Percentiles rank a stretch among this genome's conserved stretches.
phyloP scores from a whole-genome alignment of 2,113 vertebrate species.

The Etheostoma spectabile region DNA sequence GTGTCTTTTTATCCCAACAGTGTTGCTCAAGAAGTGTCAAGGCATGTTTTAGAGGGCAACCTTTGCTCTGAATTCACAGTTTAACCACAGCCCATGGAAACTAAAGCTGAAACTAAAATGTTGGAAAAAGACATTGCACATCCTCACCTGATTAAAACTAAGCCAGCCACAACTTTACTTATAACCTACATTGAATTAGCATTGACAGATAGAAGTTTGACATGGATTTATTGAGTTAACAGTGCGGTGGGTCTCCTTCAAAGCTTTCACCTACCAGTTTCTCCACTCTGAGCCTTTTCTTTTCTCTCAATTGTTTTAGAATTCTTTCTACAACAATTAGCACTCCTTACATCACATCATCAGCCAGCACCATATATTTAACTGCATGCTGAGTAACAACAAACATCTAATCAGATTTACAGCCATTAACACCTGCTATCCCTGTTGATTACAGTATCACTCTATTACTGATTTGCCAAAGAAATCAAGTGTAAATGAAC shows the following conservation, averaged over 20 bases:
- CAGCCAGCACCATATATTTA: constrained; percentile 16
- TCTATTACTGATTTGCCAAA: constrained; percentile 26
- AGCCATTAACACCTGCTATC: constrained; percentile 44
- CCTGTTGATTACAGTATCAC: constrained; percentile 44
- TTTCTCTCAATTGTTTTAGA: constrained; percentile 4
- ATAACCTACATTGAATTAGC: constrained; percentile 25
- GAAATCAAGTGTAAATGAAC: constrained; percentile 47
- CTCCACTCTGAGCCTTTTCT: constrained; percentile 5
- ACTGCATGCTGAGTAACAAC: constrained; percentile 32
- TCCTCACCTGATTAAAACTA: constrained; percentile 16
- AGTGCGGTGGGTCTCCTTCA: neutral
- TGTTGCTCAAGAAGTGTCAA: constrained; percentile 63
- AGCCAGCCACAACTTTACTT: neutral
- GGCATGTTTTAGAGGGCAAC: constrained; percentile 70
- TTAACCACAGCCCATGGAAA: constrained; percentile 70
- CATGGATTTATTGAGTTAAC: constrained; percentile 28
- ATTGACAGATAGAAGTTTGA: constrained; percentile 6
- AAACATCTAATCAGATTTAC: constrained; percentile 31
- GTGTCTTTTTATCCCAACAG: constrained; percentile 40
- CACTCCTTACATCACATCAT: constrained; percentile 11
- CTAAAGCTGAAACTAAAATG: constrained; percentile 59
- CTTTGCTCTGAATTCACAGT: constrained; percentile 60
- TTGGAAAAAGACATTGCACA: constrained; percentile 43
- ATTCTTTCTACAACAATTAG: constrained; percentile 27
- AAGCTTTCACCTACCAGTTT: constrained; percentile 27